Conservation (phyloP, 1,140 invertebrate genomes). For the Melanaphis sacchari region DNA sequence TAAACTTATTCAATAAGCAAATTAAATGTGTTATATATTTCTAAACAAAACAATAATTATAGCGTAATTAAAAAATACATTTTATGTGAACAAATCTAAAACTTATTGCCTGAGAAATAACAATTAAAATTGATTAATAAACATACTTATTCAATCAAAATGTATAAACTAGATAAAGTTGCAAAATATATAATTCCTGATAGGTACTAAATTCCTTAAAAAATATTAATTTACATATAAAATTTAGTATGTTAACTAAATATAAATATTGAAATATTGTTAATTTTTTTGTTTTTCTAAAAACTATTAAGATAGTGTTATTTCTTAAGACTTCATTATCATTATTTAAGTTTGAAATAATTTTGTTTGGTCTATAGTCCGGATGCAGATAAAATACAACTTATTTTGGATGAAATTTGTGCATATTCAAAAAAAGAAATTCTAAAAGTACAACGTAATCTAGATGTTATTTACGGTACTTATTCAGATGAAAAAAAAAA, state of each 20-base stretch:
- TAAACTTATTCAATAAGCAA: not conserved
- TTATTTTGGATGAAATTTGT: constrained; percentile 46
- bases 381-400: not conserved
- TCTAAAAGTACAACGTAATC: constrained; percentile 20
- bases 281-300: not conserved
- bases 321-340: not conserved
- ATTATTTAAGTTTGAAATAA: not conserved
- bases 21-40: not conserved
- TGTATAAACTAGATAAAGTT: no score
- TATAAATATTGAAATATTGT: no score
- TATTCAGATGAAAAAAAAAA: constrained; percentile 46
- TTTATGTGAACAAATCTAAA: not conserved
- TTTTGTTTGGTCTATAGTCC: constrained; percentile 17
- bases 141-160: no score
- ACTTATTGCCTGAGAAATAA: no score
- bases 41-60: not conserved
- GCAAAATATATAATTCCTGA: no score
- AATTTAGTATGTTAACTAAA: not conserved
- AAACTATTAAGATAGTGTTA: not conserved
- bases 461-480: constrained; percentile 40
- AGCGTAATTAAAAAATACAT: not conserved
- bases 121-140: not conserved
- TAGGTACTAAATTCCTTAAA: no score
- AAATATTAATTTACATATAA: not conserved
- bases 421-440: constrained; percentile 39